Conservation (phyloP, 2,113 vertebrate genomes). For the Pangasianodon hypophthalmus region DNA sequence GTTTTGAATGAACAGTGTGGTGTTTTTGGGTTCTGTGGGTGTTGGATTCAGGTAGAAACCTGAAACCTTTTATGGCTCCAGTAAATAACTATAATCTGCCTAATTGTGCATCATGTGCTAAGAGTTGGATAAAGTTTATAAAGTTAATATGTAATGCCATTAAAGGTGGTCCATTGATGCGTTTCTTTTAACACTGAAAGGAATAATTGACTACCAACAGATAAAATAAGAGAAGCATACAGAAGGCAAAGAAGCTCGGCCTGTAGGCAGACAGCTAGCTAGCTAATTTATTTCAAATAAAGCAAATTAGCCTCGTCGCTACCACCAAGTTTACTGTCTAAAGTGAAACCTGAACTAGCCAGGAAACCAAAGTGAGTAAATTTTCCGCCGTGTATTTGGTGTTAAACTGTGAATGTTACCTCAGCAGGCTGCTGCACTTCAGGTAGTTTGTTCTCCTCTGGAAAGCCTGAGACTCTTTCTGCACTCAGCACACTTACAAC, state of each 20-base stretch:
- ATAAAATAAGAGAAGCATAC: slow-evolving; percentile 35
- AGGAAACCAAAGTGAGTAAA: background rate
- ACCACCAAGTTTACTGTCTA: background rate
- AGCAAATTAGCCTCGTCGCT: background rate
- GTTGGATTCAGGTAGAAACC: background rate
- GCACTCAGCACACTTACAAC: slow-evolving; percentile 58
- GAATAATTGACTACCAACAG: background rate
- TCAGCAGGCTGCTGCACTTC: slow-evolving; percentile 64
- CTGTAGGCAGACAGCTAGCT: slow-evolving; percentile 40
- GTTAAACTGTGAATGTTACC: slow-evolving; percentile 54
- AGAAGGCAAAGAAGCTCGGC: background rate
- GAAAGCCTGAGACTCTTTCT: slow-evolving; percentile 61
- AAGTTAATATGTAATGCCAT: background rate
- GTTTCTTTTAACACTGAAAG: background rate
- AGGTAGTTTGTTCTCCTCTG: slow-evolving; percentile 67
- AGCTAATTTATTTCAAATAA: background rate
- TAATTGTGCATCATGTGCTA: background rate
- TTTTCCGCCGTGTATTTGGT: background rate
- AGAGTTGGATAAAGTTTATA: background rate
- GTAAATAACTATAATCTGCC: background rate
- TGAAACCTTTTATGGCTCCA: background rate
- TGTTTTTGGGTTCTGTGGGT: background rate
- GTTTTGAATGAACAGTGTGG: background rate
- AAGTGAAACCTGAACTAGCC: background rate
- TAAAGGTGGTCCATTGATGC: no score